Evolutionary conservation across 2,113 vertebrate species (phyloP).

Genomic region (Hippocampus abdominalis): DNA sequence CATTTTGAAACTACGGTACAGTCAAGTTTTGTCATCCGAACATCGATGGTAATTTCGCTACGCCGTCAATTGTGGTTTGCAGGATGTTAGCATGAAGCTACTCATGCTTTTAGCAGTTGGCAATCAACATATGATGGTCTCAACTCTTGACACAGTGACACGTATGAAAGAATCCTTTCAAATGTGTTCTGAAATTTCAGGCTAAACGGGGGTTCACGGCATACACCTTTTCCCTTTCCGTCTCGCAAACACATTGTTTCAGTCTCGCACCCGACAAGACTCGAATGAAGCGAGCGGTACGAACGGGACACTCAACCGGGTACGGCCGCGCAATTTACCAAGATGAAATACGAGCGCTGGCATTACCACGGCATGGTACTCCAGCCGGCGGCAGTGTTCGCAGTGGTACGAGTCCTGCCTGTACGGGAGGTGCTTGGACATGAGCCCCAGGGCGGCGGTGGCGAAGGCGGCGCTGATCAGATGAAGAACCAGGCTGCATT

Average conservation of each 20-base stretch:
- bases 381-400: slow-evolving; percentile 73
- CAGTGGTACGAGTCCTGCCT: slow-evolving; percentile 78
- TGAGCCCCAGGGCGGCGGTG: slow-evolving; percentile 71
- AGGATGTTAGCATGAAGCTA: not conserved
- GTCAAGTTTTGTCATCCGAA: not conserved
- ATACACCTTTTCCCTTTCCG: slow-evolving; percentile 10
- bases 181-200: too few relatives aligned
- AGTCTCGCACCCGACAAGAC: slow-evolving; percentile 61
- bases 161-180: not conserved
- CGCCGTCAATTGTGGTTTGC: not conserved
- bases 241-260: slow-evolving; percentile 69
- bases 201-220: not conserved
- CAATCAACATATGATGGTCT: too few relatives aligned
- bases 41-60: not conserved
- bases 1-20: not conserved
- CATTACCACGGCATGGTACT: slow-evolving; percentile 72
- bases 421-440: slow-evolving; percentile 78
- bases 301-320: not conserved
- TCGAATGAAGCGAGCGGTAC: not conserved
- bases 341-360: not conserved
- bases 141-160: too few relatives aligned
- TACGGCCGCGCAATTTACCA: too few relatives aligned
- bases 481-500: slow-evolving; percentile 70
- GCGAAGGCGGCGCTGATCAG: slow-evolving; percentile 74
- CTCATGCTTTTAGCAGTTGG: too few relatives aligned